These are phyloP conservation scores for Pogonocichla stellata DNA, from an alignment of 2,113 vertebrate genomes.

Conservation along the genomic window DNA sequence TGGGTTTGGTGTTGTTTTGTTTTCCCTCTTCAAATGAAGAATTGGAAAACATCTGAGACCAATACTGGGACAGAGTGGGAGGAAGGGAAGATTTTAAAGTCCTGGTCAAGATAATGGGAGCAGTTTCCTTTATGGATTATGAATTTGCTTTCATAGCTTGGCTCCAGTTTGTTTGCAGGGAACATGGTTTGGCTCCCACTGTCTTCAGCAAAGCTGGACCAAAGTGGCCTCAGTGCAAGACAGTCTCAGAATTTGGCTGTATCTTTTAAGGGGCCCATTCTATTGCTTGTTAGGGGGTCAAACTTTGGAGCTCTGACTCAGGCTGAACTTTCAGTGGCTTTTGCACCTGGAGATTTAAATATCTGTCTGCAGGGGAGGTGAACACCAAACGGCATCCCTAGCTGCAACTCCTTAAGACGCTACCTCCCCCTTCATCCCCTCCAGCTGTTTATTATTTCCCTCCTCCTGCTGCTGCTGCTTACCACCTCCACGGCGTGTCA, in stretches of 20 bases:
- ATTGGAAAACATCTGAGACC: background rate
- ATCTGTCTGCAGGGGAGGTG: slow-evolving; percentile 40
- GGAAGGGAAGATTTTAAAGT: background rate
- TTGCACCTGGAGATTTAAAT: slow-evolving; percentile 58
- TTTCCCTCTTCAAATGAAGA: background rate
- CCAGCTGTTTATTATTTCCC: slow-evolving; percentile 43
- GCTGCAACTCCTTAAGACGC: background rate
- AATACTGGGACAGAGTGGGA: background rate
- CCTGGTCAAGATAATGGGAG: background rate
- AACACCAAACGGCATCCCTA: slow-evolving; percentile 15
- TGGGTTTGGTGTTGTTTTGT: background rate
- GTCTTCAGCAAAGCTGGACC: background rate
- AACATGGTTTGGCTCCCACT: background rate
- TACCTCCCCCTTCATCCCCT: slow-evolving; percentile 30
- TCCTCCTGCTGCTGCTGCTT: background rate
- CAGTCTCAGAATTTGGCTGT: background rate
- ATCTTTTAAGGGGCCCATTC: background rate
- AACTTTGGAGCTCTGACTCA: slow-evolving; percentile 24
- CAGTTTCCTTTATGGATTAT: background rate
- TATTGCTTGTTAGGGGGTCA: background rate
- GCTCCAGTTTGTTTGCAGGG: background rate
- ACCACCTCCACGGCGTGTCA: slow-evolving; percentile 30
- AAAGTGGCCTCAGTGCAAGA: background rate
- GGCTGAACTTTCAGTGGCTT: slow-evolving; percentile 56
- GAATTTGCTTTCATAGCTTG: background rate